phyloP scores from a whole-genome alignment of 2,888 invertebrate species.

The Euzetes globulus region DNA sequence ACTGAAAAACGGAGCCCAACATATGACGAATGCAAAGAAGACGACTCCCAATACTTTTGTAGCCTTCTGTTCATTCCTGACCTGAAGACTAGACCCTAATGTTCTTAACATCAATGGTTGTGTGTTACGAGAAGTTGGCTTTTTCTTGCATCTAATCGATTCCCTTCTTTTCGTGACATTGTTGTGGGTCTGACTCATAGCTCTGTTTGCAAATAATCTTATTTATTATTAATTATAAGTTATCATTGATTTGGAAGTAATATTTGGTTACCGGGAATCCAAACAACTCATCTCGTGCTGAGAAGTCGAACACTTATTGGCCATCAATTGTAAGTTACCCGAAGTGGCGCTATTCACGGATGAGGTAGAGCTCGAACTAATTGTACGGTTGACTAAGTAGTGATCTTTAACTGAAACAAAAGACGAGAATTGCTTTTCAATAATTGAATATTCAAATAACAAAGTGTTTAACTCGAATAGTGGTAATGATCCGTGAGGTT shows the following conservation, averaged over 20 bases:
- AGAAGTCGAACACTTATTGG: constrained; percentile 12
- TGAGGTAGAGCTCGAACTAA: constrained; percentile 27
- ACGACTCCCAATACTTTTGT: constrained; percentile 91
- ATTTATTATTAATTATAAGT: too few relatives aligned
- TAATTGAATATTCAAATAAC: neutral
- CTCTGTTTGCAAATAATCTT: neutral
- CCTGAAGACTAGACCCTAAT: constrained; percentile 54
- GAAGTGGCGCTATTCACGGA: constrained; percentile 27
- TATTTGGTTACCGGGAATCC: neutral
- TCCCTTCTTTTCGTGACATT: neutral
- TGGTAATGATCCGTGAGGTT: neutral
- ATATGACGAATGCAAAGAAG: constrained; percentile 84
- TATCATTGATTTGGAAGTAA: neutral
- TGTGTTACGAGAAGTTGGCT: neutral
- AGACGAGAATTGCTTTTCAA: neutral
- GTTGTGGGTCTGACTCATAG: constrained; percentile 5
- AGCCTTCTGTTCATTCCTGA: constrained; percentile 86
- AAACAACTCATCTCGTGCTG: constrained; percentile 12
- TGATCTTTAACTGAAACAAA: constrained; percentile 3
- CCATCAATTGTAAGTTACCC: constrained; percentile 16
- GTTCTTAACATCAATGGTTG: constrained; percentile 40
- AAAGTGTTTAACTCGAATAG: neutral
- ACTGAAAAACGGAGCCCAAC: constrained; percentile 94
- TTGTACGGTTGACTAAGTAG: constrained; percentile 11
- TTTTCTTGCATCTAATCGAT: constrained; percentile 4